Percentiles rank a stretch among this genome's conserved stretches.
Conservation (phyloP, 2,888 invertebrate genomes). For the Scelioninae gen. 2 region DNA sequence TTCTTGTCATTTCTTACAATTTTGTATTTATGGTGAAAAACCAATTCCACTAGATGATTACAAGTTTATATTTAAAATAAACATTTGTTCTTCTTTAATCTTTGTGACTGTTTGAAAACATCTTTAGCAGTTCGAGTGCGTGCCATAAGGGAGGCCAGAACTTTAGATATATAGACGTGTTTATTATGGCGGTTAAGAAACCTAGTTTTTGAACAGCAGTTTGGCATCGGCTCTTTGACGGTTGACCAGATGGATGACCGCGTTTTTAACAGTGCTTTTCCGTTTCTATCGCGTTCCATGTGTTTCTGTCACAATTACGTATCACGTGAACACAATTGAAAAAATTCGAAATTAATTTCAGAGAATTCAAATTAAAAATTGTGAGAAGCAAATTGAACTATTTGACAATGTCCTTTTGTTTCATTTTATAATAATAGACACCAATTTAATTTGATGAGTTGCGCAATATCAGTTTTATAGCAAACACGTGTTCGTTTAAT, state of each 20-base stretch:
- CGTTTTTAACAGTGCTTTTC: conserved; percentile 34
- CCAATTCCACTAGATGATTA: too few species aligned
- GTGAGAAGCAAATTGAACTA: background rate
- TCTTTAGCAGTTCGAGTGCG: conserved; percentile 18
- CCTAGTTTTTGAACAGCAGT: conserved; percentile 50
- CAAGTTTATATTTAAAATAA: conserved; percentile 15
- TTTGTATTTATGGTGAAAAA: too few species aligned
- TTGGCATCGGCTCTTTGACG: conserved; percentile 43
- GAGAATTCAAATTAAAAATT: conserved; percentile 2
- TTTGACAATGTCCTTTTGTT: conserved; percentile 18
- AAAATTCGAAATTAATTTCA: background rate
- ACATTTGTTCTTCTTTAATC: conserved; percentile 31
- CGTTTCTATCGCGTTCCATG: conserved; percentile 34
- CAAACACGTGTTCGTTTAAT: conserved; percentile 30
- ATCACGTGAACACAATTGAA: conserved; percentile 11
- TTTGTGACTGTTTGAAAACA: conserved; percentile 35
- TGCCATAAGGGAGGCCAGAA: conserved; percentile 31
- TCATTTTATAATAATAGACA: conserved; percentile 30
- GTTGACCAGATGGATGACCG: conserved; percentile 55
- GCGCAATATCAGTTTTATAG: conserved; percentile 19
- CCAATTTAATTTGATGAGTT: conserved; percentile 31
- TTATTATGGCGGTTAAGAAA: conserved; percentile 47
- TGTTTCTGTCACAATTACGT: conserved; percentile 6
- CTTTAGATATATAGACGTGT: conserved; percentile 42
- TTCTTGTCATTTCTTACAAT: too few species aligned